Base-by-base conservation (phyloP, 2,113 vertebrate genomes). In the Phaetusa simplex region DNA sequence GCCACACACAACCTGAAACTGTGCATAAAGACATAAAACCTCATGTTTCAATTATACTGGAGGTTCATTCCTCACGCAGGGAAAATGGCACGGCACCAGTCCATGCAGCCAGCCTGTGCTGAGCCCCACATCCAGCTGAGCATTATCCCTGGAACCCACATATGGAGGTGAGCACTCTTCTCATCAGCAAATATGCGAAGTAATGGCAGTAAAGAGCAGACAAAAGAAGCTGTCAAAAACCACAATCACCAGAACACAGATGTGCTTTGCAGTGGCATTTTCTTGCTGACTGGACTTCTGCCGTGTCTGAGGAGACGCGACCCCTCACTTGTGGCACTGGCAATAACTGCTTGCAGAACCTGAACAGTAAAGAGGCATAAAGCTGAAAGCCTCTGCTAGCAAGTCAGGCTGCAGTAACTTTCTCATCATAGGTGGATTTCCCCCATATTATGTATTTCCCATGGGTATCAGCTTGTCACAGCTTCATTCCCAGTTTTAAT, bases 171-270 rank as follows among this genome's bases (percentile, higher is more conserved):
- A 88, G 49, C 53, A 13, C n/a, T 52, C 18, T 36, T 9, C 6
- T 72, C 36, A 52, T 12, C 36, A 64, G 49, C 26, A 77, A 52
- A 69, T 6, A 42, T 0, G 0, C 7, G 0, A 76, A 34, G 16
- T 29, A 14, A 22, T 12, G 11, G 49, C 26, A 58, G 34, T 8
- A 18, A 82, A 29, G 4, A 67, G 15, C 29, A 53, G 42, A 19
- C 50, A 53, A 42, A 91, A 82, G 53, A 1, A 56, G 32, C 43
- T n/a, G 56, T 64, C 26, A 58, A 80, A 82, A 8, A 1, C 8
- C 45, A 27, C 21, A 42, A 3, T 8, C 6, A 5, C 43, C 20
- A 61, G 38, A 29, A 66, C 20, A 58, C 6, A 53, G 32, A 20
- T 10, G 2, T 20, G 7, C 26, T 64, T 50, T 74, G 27, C 42